A percentile compares a stretch with the other conserved stretches of the same genome.
Conservation (phyloP, 35 echinoderm and acorn worm genomes). For the Apostichopus californicus region DNA sequence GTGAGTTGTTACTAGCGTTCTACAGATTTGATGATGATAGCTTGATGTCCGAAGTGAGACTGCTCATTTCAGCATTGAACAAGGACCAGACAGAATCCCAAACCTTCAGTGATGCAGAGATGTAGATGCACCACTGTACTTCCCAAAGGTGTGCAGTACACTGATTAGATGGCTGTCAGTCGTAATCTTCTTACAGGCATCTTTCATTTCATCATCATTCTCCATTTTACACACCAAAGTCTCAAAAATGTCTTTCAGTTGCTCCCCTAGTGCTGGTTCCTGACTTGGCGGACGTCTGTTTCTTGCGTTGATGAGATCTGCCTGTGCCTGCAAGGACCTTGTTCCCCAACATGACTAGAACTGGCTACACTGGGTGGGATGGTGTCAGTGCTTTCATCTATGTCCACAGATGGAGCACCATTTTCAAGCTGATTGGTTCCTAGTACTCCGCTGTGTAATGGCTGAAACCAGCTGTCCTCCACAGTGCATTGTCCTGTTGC, state of each 20-base stretch:
- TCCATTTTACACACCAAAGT: constrained; percentile 1
- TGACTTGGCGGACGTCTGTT: not conserved
- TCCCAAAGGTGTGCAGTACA: constrained; percentile 26
- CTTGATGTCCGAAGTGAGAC: too few relatives aligned
- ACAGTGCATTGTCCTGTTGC: constrained; percentile 33
- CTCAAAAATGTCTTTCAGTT: constrained; percentile 11
- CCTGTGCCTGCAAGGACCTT: not conserved
- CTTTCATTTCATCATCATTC: constrained; percentile 1
- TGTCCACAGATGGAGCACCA: not conserved
- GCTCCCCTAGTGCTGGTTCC: constrained; percentile 10
- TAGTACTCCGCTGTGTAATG: not conserved
- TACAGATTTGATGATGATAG: too few relatives aligned
- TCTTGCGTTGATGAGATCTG: constrained; percentile 4
- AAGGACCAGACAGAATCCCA: too few relatives aligned
- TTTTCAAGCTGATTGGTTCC: not conserved
- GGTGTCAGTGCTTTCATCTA: not conserved
- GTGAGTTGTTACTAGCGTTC: too few relatives aligned
- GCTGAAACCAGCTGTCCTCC: constrained; percentile 30
- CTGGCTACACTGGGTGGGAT: not conserved
- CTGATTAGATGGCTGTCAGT: constrained; percentile 57
- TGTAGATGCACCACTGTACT: not conserved
- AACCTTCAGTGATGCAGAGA: too few relatives aligned
- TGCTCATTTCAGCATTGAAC: too few relatives aligned
- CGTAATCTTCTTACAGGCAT: constrained; percentile 9
- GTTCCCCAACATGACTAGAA: not conserved